phyloP scores from a whole-genome alignment of 2,797 vertebrate genomes.

The Eidolon dupreanum region DNA sequence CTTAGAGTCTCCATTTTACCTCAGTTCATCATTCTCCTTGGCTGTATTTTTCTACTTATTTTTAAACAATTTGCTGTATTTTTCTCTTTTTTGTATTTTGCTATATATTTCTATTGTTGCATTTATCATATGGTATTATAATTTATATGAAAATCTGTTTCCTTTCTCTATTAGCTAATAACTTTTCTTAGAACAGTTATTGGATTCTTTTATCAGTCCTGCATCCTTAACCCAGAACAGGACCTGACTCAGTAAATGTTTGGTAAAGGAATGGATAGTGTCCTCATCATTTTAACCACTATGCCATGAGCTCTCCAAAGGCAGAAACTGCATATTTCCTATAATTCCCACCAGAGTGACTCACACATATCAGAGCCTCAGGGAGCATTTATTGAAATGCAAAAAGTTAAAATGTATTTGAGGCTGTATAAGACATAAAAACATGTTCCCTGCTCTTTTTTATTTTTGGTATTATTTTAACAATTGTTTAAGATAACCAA shows the following conservation, averaged over 20 bases:
- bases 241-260: neutral
- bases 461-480: neutral
- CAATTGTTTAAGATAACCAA: constrained; percentile 11
- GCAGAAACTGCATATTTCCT: neutral
- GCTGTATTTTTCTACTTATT: neutral
- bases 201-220: neutral
- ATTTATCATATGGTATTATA: neutral
- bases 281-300: neutral
- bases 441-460: neutral
- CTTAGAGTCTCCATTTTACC: neutral
- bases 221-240: neutral
- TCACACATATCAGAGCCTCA: neutral
- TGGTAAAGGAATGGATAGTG: neutral
- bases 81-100: neutral
- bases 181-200: constrained; percentile 4
- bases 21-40: constrained; percentile 29
- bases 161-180: constrained; percentile 13
- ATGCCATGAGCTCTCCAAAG: neutral
- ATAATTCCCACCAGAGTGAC: neutral
- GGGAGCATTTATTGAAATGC: neutral
- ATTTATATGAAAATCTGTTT: constrained; percentile 17
- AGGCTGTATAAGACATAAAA: neutral
- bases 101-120: neutral
- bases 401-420: neutral
- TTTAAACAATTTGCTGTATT: neutral